Percentiles rank a stretch among this genome's conserved stretches.
Evolutionary conservation across 2,113 vertebrate genomes (phyloP).

Genomic region (Coreoperca whiteheadi): DNA sequence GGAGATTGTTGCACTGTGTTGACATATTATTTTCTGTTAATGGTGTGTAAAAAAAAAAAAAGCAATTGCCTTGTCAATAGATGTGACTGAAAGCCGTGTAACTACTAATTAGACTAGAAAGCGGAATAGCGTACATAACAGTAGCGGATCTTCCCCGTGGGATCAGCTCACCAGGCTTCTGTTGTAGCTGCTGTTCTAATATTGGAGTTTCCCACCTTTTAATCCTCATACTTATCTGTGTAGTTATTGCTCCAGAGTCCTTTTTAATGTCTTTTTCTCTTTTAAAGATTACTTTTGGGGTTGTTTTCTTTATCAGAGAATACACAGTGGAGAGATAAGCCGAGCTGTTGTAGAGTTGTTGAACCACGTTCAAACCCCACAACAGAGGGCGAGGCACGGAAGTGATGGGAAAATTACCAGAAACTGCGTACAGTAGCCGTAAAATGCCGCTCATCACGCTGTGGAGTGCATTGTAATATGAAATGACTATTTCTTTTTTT

Average conservation of each 20-base stretch:
- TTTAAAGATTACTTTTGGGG: conserved; percentile 17
- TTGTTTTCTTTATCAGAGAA: conserved; percentile 39
- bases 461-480: neutral
- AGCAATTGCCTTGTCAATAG: conserved; percentile 27
- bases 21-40: conserved; percentile 32
- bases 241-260: conserved; percentile 12
- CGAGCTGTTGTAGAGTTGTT: neutral
- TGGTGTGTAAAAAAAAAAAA: conserved; percentile 18
- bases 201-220: conserved; percentile 46
- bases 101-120: conserved; percentile 61
- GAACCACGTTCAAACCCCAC: neutral
- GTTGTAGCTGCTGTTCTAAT: conserved; percentile 47
- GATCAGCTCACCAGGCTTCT: conserved; percentile 35
- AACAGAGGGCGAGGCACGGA: neutral
- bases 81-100: conserved; percentile 47
- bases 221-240: conserved; percentile 30
- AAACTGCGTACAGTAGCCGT: neutral
- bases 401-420: neutral
- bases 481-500: neutral
- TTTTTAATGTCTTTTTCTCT: conserved; percentile 34
- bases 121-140: conserved; percentile 36
- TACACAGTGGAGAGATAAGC: conserved; percentile 25
- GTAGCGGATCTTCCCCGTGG: conserved; percentile 45
- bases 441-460: neutral
- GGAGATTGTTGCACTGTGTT: neutral